Evolutionary conservation across 2,797 vertebrate species (phyloP).

Genomic region (Periophthalmus magnuspinnatus): DNA sequence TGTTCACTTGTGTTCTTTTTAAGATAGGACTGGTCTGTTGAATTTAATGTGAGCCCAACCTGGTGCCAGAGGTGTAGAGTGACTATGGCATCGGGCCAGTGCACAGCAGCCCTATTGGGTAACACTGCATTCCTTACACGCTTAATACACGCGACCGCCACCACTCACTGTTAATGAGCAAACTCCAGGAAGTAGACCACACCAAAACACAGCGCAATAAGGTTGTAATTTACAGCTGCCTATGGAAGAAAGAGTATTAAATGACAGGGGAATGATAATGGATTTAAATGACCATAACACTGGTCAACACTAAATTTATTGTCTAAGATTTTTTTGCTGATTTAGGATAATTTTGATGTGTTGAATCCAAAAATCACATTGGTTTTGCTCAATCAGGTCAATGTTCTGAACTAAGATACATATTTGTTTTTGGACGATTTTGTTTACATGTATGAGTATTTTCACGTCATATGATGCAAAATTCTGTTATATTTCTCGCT

Average conservation of each 20-base stretch:
- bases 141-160: conserved; percentile 45
- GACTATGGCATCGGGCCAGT: background rate
- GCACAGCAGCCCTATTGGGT: conserved; percentile 12
- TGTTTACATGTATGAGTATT: too few relatives aligned
- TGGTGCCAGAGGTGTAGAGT: conserved; percentile 14
- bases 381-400: too few relatives aligned
- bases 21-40: conserved; percentile 1
- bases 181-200: conserved; percentile 1
- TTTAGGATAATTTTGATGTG: too few relatives aligned
- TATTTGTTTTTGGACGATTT: too few relatives aligned
- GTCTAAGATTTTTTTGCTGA: too few relatives aligned
- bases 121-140: conserved; percentile 47
- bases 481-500: too few relatives aligned
- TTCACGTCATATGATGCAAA: too few relatives aligned
- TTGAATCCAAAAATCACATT: too few relatives aligned
- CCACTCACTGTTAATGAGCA: conserved; percentile 12
- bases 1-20: background rate
- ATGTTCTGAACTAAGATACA: too few relatives aligned
- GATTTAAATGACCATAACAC: background rate
- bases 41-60: background rate
- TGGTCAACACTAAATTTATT: too few relatives aligned
- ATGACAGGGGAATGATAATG: background rate
- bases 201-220: background rate
- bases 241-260: background rate
- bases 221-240: background rate